Evolutionary conservation across 2,113 vertebrate genomes (phyloP).

Genomic region (Onychostruthus taczanowskii): DNA sequence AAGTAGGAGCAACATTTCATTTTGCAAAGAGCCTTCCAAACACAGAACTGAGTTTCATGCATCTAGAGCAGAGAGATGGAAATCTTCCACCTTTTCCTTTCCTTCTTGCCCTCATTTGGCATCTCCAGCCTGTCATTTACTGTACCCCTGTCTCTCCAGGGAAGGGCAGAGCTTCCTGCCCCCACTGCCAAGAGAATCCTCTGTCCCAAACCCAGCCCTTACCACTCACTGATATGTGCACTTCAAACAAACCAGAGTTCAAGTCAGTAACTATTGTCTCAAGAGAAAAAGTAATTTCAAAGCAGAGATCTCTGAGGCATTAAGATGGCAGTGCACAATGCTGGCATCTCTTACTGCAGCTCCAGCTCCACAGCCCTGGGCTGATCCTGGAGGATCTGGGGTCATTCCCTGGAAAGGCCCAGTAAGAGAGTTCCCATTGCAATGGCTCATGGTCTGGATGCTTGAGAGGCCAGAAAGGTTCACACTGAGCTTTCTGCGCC

Average conservation of each 20-base stretch:
- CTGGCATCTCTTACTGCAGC: constrained; percentile 49
- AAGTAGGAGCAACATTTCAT: background rate
- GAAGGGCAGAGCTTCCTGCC: background rate
- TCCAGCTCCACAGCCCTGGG: background rate
- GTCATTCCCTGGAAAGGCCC: background rate
- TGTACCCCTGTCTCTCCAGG: background rate
- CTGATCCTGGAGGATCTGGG: background rate
- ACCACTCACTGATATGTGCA: background rate
- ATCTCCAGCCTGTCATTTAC: background rate
- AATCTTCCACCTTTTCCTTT: background rate
- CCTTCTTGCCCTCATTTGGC: background rate
- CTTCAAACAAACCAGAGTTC: background rate
- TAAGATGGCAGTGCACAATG: background rate
- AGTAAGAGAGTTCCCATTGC: constrained; percentile 43
- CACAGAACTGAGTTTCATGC: background rate
- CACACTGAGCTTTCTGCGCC: background rate
- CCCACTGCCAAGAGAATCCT: background rate
- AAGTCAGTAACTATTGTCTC: background rate
- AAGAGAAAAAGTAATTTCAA: background rate
- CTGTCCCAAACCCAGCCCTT: background rate
- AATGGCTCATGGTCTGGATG: constrained; percentile 45
- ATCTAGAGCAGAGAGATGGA: background rate
- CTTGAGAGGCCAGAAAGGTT: background rate
- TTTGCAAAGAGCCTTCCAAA: background rate
- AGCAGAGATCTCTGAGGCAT: background rate